A percentile compares a stretch with the other conserved stretches of the same genome.
Conservation (phyloP, 1,140 invertebrate genomes). For the Himalopsyche phryganea region DNA sequence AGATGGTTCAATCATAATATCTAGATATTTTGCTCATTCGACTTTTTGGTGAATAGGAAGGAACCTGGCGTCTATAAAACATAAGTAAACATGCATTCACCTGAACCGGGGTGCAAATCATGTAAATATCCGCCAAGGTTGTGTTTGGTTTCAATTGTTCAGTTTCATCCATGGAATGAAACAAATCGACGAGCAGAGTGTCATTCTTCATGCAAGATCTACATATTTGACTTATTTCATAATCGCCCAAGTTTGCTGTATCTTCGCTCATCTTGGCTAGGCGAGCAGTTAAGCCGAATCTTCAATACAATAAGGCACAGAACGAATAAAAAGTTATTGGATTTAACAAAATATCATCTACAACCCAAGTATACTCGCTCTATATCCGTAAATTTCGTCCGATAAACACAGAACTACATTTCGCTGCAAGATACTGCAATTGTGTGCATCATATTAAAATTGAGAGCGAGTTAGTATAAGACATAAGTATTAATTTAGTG, state of each 20-base stretch:
- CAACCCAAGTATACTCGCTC: not conserved
- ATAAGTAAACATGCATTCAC: too few species aligned
- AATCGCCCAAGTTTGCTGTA: not conserved
- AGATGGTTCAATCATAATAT: too few species aligned
- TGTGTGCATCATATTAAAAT: too few species aligned
- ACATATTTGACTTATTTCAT: slow-evolving; percentile 36
- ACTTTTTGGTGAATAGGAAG: too few species aligned
- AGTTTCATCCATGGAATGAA: slow-evolving; percentile 38
- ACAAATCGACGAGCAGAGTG: slow-evolving; percentile 40
- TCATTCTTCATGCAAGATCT: slow-evolving; percentile 47
- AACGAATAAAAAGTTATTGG: not conserved
- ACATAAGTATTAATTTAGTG: not conserved
- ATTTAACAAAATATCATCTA: not conserved
- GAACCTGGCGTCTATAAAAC: too few species aligned
- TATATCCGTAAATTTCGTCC: not conserved
- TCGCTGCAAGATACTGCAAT: too few species aligned
- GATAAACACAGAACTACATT: not conserved
- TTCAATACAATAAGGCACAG: slow-evolving; percentile 12
- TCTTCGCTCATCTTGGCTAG: slow-evolving; percentile 2
- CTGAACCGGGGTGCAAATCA: slow-evolving; percentile 39
- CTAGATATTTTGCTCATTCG: too few species aligned
- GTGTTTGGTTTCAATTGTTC: slow-evolving; percentile 36
- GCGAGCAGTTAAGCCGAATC: not conserved
- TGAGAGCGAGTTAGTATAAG: not conserved
- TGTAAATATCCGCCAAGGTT: slow-evolving; percentile 40